Evolutionary conservation across 2,797 vertebrate genomes (phyloP).

Genomic region (Borostomias antarcticus): DNA sequence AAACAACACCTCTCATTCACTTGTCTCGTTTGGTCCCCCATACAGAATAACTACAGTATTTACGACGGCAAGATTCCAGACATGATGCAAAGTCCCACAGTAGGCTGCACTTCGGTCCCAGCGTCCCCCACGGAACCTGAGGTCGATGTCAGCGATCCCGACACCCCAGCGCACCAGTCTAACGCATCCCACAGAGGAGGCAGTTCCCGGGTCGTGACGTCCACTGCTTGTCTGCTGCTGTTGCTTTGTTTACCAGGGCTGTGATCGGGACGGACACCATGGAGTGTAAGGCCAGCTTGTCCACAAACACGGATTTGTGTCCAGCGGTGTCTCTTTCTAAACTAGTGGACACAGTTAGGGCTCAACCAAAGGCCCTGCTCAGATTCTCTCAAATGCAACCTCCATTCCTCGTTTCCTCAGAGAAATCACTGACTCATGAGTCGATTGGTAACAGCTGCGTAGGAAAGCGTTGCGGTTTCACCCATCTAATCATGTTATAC

Average conservation of each 20-base stretch:
- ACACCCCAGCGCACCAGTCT: no score
- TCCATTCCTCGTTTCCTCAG: no score
- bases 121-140: background rate
- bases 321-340: no score
- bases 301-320: background rate
- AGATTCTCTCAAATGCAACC: no score
- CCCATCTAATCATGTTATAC: no score
- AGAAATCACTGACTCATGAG: no score
- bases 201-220: background rate
- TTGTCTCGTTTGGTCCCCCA: constrained; percentile 10
- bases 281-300: background rate
- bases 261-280: background rate
- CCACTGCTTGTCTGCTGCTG: background rate
- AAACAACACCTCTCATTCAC: background rate
- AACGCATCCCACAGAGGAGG: background rate
- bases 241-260: background rate
- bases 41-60: background rate
- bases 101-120: background rate
- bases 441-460: no score
- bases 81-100: constrained; percentile 44
- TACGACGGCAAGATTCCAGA: constrained; percentile 2
- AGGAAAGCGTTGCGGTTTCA: no score
- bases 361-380: no score
- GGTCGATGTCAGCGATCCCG: background rate
- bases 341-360: no score